Evolutionary conservation across 2,888 invertebrate genomes (phyloP).

Genomic region (Chloromyia formosa): DNA sequence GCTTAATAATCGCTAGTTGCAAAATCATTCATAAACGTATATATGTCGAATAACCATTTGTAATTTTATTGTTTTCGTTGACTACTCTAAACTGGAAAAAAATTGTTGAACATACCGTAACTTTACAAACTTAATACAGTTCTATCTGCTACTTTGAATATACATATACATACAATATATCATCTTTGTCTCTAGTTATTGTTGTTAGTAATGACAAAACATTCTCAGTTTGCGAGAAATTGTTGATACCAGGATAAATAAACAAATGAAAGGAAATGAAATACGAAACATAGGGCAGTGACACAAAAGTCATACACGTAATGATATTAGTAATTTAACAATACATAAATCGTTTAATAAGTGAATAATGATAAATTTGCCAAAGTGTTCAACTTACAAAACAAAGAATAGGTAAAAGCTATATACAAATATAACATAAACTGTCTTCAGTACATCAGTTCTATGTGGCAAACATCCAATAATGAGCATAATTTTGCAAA

Average conservation of each 20-base stretch:
- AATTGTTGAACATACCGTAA: neutral
- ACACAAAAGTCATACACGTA: neutral
- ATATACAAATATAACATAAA: too few relatives aligned
- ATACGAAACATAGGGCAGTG: neutral
- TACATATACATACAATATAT: conserved; percentile 13
- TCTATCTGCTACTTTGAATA: neutral
- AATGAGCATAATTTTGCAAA: too few relatives aligned
- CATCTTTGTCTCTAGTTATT: conserved; percentile 27
- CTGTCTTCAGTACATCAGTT: too few relatives aligned
- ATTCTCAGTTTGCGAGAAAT: neutral
- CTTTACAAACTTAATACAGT: neutral
- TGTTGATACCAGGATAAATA: conserved; percentile 25
- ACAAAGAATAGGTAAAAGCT: neutral
- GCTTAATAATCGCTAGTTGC: conserved; percentile 36
- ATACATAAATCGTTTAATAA: conserved; percentile 25
- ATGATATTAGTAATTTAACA: conserved; percentile 8
- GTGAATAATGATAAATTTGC: conserved; percentile 29
- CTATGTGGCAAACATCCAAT: too few relatives aligned
- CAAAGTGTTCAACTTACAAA: conserved; percentile 43
- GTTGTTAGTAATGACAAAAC: conserved; percentile 29
- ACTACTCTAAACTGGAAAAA: conserved; percentile 1
- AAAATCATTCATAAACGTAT: conserved; percentile 26
- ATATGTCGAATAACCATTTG: conserved; percentile 3
- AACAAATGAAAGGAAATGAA: neutral
- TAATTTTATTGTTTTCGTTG: conserved; percentile 13